Conservation (phyloP, 2,113 vertebrate species). For the Himantopus leucocephalus region DNA sequence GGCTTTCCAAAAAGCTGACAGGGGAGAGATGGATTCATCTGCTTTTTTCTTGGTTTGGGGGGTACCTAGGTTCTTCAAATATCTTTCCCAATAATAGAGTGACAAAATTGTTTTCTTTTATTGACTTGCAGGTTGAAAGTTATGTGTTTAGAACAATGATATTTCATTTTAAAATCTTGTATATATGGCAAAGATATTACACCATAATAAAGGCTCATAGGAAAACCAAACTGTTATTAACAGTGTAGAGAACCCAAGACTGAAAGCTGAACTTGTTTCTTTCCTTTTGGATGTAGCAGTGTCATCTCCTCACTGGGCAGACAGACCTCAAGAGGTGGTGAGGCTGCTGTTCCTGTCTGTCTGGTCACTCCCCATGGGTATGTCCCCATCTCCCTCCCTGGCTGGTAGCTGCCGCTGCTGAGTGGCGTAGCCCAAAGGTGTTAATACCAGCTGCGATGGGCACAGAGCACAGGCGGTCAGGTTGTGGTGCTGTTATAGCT, state of each 20-base stretch:
- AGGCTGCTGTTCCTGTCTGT: neutral
- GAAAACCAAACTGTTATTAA: neutral
- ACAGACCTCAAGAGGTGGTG: neutral
- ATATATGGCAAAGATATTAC: neutral
- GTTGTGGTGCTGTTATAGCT: neutral
- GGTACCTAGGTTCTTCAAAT: neutral
- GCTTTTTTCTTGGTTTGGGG: neutral
- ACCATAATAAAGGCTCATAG: neutral
- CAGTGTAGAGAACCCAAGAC: neutral
- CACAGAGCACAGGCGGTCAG: neutral
- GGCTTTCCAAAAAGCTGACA: neutral
- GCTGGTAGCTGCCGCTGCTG: neutral
- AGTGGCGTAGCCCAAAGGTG: neutral
- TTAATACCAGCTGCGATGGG: neutral
- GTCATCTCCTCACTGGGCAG: neutral
- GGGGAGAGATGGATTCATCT: neutral
- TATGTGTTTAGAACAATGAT: neutral
- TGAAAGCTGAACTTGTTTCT: neutral
- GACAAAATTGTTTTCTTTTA: neutral
- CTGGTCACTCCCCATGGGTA: fast-evolving
- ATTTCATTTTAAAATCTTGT: neutral
- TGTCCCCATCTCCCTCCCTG: neutral
- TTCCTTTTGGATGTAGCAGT: neutral
- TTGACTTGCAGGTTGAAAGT: neutral
- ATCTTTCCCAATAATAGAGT: neutral